Base-by-base conservation (phyloP, 2,113 vertebrate genomes). In the Ancistrus triradiatus region DNA sequence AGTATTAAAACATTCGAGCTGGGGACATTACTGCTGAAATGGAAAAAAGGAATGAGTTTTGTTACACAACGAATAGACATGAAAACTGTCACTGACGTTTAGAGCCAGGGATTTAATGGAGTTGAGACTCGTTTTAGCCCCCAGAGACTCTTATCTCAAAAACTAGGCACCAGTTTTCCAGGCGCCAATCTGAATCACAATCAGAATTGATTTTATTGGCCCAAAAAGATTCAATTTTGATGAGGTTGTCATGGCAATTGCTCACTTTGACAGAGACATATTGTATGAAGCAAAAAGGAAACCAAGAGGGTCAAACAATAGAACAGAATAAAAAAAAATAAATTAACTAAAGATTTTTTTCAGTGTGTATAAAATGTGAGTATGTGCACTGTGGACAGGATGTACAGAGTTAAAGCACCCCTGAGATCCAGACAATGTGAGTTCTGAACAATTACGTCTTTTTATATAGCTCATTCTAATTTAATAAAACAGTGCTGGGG, bases 1-100 rank as follows among this genome's bases (percentile, higher is more conserved):
- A 57, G 27, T 15, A 63, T 53, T 14, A 55, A 25, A 33, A 24
- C 44, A 44, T 35, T 31, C 27, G 13, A 31, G 38, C 37, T 53
- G 35, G 9, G 17, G 19, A 52, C 47, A 51, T 50, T 63, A 51
- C 27, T 6, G 14, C 25, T 35, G 14, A 35, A 46, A 55, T 22
- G 27, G 62, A 55, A 55, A 66, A 51, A 33, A 51, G 42, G 53
- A 65, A 55, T 55, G 17, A 62, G 19, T 49, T 58, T 62, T 66
- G 7, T 62, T 67, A 56, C 28, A 60, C 55, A 67, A 63, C 27
- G 62, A 72, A 47, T n/a, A n/a, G 40, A 33, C 14, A 42, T 53
- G 27, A 22, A 44, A 28, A 43, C 44, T 19, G 14, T 47, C 37
- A 37, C n/a, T n/a, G 51, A 50, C 6, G 21, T 63, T 51, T 10